Base-by-base conservation (phyloP, 2,888 invertebrate species). In the Metacarcinus magister region DNA sequence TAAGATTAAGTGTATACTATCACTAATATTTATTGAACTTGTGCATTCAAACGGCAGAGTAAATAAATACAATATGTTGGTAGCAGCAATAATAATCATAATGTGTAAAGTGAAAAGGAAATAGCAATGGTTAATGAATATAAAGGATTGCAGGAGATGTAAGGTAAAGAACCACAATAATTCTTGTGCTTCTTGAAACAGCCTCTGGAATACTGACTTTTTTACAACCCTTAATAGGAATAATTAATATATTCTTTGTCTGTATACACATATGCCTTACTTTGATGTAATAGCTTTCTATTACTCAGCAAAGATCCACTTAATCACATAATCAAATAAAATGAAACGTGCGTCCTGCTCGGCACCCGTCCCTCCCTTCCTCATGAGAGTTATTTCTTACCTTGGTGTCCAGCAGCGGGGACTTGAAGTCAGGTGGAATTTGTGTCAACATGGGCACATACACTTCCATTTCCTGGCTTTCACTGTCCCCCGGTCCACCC, bases 361-460 rank as follows among this genome's bases (percentile, higher is more conserved):
- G 23, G 28, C 75, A 75, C 28, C 28, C 4, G 7, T 28, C 8
- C n/a, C 75, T 28, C n/a, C 19, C 28, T 28, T n/a, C 60, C 23
- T 60, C 19, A 60, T 39, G 0, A 23, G 23, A 60, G 23, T 60
- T 23, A 60, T 60, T 16, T 23, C 94, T 96, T 97, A 98, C 98
- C 98, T 98, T 98, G 0, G 98, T 98, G 97, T 98, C 98, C n/a
- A 98, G 97, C 97, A 98, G 98, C 23, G 97, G 96, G 44, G 97
- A 97, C 54, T 97, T 95, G 75, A 97, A 97, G 67, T 97, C 97
- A 46, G 97, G 97, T n/a, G 97, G 97, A 89, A 97, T 97, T 87
- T 97, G 97, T 44, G 97, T 97, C 92, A 97, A 96, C 97, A 97
- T 97, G 82, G 97, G 97, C n/a, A 97, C 97, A 94, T 97, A 97